Base-by-base conservation (phyloP, 2,888 invertebrate genomes). In the Coleophora flavipennella region DNA sequence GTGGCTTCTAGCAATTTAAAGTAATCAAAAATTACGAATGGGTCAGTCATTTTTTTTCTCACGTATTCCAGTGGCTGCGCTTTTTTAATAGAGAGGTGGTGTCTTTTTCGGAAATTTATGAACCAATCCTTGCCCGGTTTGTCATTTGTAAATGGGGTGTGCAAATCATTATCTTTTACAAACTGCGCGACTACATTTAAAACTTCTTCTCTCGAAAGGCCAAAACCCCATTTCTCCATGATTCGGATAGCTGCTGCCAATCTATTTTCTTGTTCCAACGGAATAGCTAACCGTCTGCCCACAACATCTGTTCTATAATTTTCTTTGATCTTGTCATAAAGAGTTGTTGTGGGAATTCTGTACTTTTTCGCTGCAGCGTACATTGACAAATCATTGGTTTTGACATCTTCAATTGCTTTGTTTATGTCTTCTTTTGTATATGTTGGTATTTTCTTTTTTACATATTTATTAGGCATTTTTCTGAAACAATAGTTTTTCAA, bases 111-210 rank as follows among this genome's bases (percentile, higher is more conserved):
- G 51, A 20, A 62, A 40, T 40, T 31, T 8, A 48, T 26, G 42
- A 57, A 56, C 50, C 50, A 58, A 38, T 62, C 57, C 27, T 48
- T 35, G 1, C 57, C 53, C 13, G 57, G 57, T 27, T 48, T 41
- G 8, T 47, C 45, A 43, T 59, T 43, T 42, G 45, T 57, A 42
- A 59, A 59, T 29, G 53, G 53, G 7, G 52, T 58, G 40, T 39
- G n/a, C n/a, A n/a, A n/a, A n/a, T n/a, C n/a, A n/a, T n/a, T n/a
- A n/a, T n/a, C n/a, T n/a, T n/a, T n/a, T n/a, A n/a, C n/a, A n/a
- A n/a, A n/a, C n/a, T n/a, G n/a, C n/a, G n/a, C n/a, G n/a, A n/a
- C n/a, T n/a, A n/a, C n/a, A n/a, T n/a, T n/a, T n/a, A n/a, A n/a
- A n/a, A n/a, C n/a, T n/a, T n/a, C n/a, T n/a, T n/a, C n/a, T n/a